These are phyloP conservation scores for Melanotaenia pygmaea DNA, from an alignment of 2,797 vertebrate genomes.

Conservation along the genomic window DNA sequence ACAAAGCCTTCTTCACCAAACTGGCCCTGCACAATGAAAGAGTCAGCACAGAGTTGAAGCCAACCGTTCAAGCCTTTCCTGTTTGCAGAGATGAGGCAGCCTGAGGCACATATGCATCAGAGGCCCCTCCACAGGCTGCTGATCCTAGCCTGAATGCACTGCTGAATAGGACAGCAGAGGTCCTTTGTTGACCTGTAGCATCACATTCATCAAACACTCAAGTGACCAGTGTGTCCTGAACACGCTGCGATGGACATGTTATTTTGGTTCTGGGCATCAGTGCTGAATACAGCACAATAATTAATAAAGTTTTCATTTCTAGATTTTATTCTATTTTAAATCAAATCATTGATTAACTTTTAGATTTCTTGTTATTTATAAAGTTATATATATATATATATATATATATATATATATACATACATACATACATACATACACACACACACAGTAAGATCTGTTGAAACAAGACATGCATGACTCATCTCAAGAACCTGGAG, in stretches of 20 bases:
- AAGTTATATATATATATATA: not conserved
- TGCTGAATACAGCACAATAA: constrained; percentile 10
- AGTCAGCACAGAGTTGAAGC: constrained; percentile 78
- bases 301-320: not conserved
- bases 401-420: too few relatives aligned
- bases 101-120: constrained; percentile 68
- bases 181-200: constrained; percentile 81
- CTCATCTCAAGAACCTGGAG: too few relatives aligned
- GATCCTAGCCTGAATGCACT: constrained; percentile 75
- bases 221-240: constrained; percentile 40
- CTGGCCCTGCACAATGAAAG: constrained; percentile 70
- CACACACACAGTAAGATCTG: too few relatives aligned
- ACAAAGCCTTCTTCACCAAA: constrained; percentile 65
- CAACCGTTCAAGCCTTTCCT: constrained; percentile 72
- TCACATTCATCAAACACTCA: constrained; percentile 77
- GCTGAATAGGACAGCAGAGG: constrained; percentile 68
- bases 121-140: constrained; percentile 70
- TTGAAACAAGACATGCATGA: too few relatives aligned
- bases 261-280: constrained; percentile 9
- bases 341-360: not conserved
- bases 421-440: too few relatives aligned
- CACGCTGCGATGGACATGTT: constrained; percentile 42
- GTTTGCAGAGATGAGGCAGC: constrained; percentile 72
- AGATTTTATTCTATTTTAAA: not conserved
- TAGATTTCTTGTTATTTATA: not conserved